These are phyloP conservation scores for Apodemia hepburni DNA, from an alignment of 2,888 invertebrate species.

Conservation along the genomic window DNA sequence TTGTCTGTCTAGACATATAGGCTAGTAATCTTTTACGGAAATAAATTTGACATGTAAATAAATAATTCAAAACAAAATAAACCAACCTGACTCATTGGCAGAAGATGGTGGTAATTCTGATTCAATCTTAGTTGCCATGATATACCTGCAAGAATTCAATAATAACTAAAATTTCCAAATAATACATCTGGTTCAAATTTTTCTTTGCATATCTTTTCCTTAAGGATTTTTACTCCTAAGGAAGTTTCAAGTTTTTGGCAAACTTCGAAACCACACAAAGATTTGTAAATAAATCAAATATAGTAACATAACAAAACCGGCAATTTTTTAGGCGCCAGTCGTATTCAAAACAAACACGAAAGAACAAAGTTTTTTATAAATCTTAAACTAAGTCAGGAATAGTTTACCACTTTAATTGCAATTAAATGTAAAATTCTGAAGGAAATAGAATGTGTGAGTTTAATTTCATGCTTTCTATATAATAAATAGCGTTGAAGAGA, in stretches of 20 bases:
- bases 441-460: slow-evolving; percentile 3
- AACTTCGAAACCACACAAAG: background rate
- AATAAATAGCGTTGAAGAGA: background rate
- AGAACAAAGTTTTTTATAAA: background rate
- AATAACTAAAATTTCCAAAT: slow-evolving; percentile 22
- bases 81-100: slow-evolving; percentile 69
- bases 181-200: slow-evolving; percentile 2
- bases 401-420: background rate
- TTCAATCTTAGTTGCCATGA: slow-evolving; percentile 69
- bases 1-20: background rate
- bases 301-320: background rate
- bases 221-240: background rate
- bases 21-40: background rate
- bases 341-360: slow-evolving; percentile 7
- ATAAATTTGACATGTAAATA: background rate
- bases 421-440: background rate
- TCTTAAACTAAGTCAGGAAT: background rate
- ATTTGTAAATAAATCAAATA: background rate
- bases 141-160: slow-evolving; percentile 66
- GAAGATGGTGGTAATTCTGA: slow-evolving; percentile 61
- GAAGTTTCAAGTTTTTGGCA: background rate
- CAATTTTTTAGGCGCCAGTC: slow-evolving; percentile 9
- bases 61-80: slow-evolving; percentile 35
- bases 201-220: background rate
- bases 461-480: slow-evolving; percentile 5